These are phyloP conservation scores for Columba janthina DNA, from an alignment of 2,113 vertebrate species.

Conservation along the genomic window DNA sequence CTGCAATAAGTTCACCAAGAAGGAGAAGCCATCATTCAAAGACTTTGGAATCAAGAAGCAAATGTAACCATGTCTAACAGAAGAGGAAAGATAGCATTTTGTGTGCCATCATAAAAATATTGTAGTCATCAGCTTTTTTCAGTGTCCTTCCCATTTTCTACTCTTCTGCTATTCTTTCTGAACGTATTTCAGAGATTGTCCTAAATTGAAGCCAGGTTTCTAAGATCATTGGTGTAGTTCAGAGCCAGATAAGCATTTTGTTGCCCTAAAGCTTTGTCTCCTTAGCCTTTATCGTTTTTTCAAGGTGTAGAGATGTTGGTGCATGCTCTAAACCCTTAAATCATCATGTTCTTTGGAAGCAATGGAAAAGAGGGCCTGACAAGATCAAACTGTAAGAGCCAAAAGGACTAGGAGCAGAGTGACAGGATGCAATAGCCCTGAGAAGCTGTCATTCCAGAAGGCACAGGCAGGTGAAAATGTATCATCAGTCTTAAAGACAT, in stretches of 20 bases:
- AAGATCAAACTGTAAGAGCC: not conserved
- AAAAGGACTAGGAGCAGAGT: not conserved
- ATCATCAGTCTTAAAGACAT: not conserved
- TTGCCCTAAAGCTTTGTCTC: not conserved
- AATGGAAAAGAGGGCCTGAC: not conserved
- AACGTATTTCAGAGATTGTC: not conserved
- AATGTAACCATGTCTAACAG: not conserved
- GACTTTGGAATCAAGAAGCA: not conserved
- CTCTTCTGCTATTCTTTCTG: not conserved
- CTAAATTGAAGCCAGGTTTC: not conserved
- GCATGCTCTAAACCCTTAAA: not conserved
- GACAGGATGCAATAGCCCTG: not conserved
- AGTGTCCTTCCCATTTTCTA: not conserved
- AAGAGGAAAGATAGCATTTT: rapidly evolving
- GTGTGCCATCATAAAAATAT: not conserved
- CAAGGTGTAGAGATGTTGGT: not conserved
- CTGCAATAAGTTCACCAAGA: not conserved
- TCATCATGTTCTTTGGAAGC: not conserved
- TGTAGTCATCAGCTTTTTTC: not conserved
- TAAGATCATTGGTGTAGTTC: not conserved
- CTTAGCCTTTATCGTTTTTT: not conserved
- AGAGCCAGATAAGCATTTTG: not conserved
- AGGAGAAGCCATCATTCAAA: not conserved
- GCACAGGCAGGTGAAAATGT: not conserved
- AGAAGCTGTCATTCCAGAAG: not conserved